Evolutionary conservation across 1,140 invertebrate genomes (phyloP).

Genomic region (Camponotus pennsylvanicus): DNA sequence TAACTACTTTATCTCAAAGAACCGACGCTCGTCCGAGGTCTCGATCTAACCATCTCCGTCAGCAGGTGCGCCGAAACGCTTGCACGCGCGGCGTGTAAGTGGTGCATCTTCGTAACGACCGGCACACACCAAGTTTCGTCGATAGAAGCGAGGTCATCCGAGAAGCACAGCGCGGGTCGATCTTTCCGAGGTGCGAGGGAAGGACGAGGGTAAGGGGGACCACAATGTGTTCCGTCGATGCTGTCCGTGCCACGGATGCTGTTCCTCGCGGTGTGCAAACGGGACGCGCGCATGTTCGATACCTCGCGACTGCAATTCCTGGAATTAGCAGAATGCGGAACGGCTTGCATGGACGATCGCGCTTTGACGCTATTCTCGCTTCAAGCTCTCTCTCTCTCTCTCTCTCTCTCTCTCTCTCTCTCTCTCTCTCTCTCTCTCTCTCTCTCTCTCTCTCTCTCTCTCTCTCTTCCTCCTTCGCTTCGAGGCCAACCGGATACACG

Average conservation of each 20-base stretch:
- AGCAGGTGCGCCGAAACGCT: constrained; percentile 55
- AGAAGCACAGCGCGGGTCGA: constrained; percentile 20
- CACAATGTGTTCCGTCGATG: constrained; percentile 54
- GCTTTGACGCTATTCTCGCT: constrained; percentile 73
- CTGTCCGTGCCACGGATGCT: constrained; percentile 71
- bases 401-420: neutral
- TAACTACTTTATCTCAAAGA: constrained; percentile 33
- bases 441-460: neutral
- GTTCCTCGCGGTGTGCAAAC: constrained; percentile 61
- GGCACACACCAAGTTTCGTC: constrained; percentile 43
- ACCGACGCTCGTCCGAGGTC: constrained; percentile 25
- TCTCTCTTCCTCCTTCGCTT: constrained; percentile 7
- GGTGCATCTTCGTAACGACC: constrained; percentile 59
- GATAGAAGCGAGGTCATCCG: constrained; percentile 39
- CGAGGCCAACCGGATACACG: constrained; percentile 57
- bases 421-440: neutral
- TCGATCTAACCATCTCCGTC: constrained; percentile 14
- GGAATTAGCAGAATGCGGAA: constrained; percentile 74
- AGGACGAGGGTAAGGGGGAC: neutral
- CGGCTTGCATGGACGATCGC: constrained; percentile 67
- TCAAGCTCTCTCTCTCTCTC: neutral
- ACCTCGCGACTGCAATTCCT: constrained; percentile 70
- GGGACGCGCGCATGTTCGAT: constrained; percentile 72
- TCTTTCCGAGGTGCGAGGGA: neutral
- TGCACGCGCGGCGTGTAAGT: constrained; percentile 58